A percentile compares a stretch with the other conserved stretches of the same genome.
These are phyloP conservation scores for Albula goreensis DNA, from an alignment of 2,113 vertebrate species.

Conservation along the genomic window DNA sequence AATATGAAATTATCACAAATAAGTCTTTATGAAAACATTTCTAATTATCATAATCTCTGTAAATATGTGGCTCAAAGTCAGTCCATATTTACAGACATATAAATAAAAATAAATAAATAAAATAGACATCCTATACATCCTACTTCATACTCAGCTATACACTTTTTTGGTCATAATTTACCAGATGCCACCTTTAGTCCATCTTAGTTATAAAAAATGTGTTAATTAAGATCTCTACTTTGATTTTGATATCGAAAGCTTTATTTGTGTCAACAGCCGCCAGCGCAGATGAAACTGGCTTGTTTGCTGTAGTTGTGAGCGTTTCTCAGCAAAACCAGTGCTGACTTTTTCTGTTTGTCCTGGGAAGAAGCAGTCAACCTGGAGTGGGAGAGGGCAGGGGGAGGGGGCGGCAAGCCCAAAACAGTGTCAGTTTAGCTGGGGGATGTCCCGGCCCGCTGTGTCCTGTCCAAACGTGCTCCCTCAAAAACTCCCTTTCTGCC, in stretches of 20 bases:
- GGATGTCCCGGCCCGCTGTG: slow-evolving; percentile 9
- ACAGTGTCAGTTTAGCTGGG: not conserved
- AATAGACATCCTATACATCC: too few relatives aligned
- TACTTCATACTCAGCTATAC: too few relatives aligned
- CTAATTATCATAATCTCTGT: too few relatives aligned
- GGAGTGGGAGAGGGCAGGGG: not conserved
- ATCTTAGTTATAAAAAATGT: not conserved
- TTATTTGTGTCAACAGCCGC: slow-evolving; percentile 17
- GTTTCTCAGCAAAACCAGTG: slow-evolving; percentile 3
- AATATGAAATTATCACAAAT: too few relatives aligned
- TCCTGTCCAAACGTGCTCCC: not conserved
- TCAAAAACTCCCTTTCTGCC: not conserved
- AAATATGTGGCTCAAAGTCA: too few relatives aligned
- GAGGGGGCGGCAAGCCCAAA: slow-evolving; percentile 24
- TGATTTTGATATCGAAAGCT: not conserved
- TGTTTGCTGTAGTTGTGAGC: not conserved
- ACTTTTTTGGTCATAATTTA: too few relatives aligned
- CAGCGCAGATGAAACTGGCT: slow-evolving; percentile 11
- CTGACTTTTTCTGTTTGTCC: not conserved
- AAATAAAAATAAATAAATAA: too few relatives aligned
- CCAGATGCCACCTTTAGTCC: not conserved
- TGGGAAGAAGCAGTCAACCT: not conserved
- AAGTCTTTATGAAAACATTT: too few relatives aligned
- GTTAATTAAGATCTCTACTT: not conserved
- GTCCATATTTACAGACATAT: too few relatives aligned